Conservation (phyloP, 2,888 invertebrate genomes). For the Drosophila trichaetosa region DNA sequence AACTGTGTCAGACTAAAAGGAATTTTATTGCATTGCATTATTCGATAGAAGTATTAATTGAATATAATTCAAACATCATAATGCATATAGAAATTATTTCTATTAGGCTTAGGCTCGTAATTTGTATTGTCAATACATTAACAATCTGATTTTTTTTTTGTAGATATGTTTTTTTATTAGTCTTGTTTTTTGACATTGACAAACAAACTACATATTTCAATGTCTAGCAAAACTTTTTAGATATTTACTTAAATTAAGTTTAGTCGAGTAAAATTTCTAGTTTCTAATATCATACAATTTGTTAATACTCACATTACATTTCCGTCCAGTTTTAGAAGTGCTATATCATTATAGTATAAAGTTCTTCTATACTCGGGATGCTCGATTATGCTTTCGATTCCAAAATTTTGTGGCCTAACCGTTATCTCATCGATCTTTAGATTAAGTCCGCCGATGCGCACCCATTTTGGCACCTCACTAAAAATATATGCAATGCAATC, state of each 20-base stretch:
- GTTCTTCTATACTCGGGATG: slow-evolving; percentile 73
- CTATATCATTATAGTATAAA: slow-evolving; percentile 81
- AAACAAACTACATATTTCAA: background rate
- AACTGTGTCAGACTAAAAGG: slow-evolving; percentile 74
- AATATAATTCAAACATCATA: background rate
- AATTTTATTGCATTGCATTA: background rate
- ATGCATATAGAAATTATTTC: background rate
- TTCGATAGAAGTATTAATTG: background rate
- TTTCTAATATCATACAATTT: background rate
- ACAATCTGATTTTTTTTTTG: background rate
- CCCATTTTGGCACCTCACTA: slow-evolving; percentile 73
- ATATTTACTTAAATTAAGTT: background rate
- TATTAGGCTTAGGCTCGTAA: background rate
- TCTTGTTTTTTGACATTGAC: background rate
- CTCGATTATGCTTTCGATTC: slow-evolving; percentile 57
- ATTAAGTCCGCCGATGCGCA: slow-evolving; percentile 82
- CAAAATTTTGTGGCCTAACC: slow-evolving; percentile 71
- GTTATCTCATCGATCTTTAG: slow-evolving; percentile 68
- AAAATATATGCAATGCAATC: background rate
- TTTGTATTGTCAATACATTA: background rate
- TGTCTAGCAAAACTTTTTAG: background rate
- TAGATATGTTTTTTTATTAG: background rate
- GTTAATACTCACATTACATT: slow-evolving; percentile 71
- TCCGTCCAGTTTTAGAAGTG: slow-evolving; percentile 66
- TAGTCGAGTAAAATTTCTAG: background rate